Evolutionary conservation across 2,797 vertebrate species (phyloP), one percentile per base, ranked within the genome.

Genomic region (Alectoris magna): DNA sequence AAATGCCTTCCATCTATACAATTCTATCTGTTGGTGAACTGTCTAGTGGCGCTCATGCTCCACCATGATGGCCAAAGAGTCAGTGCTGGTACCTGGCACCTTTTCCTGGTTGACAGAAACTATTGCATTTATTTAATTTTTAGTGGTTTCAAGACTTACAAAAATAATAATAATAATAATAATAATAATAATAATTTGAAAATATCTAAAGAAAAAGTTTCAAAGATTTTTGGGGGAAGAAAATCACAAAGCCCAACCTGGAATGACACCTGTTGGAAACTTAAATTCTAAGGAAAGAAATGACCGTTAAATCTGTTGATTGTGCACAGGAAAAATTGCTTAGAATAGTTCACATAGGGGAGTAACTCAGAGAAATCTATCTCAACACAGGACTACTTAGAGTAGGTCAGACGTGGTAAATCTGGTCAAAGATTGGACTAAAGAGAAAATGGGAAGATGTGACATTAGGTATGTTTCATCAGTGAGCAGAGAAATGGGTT

Each of bases 21-120:
- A 0, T 77, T 62, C 46, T 59, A 4, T 17, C 18, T 56, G 34
- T 24, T 17, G 9, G 43, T 43, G 34, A 38, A 4, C 2, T 21
- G 21, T 7, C 2, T 14, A 44, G 69, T 39, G 49, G 19, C 58
- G 15, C 23, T 53, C 2, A 0, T 39, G 26, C 59, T 19, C 18
- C 2, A 0, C 3, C 44, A 15, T 24, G n/a, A 46, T 66, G 59
- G 19, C n/a, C 46, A 29, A 14, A 22, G 15, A 0, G 0, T 55
- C 34, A 6, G 12, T 63, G 43, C 56, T 58, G 66, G 44, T 82
- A 36, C 8, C 36, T 70, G 48, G 29, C 38, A 21, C 49, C 29
- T 53, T 38, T 10, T 11, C 39, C 27, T 31, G 27, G 13, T 27
- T 43, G 38, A 66, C 14, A 92, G 77, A 59, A 69, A 53, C 21